Evolutionary conservation across 2,113 vertebrate genomes (phyloP), one percentile per base, ranked within the genome.

Genomic region (Oenanthe oenanthe): DNA sequence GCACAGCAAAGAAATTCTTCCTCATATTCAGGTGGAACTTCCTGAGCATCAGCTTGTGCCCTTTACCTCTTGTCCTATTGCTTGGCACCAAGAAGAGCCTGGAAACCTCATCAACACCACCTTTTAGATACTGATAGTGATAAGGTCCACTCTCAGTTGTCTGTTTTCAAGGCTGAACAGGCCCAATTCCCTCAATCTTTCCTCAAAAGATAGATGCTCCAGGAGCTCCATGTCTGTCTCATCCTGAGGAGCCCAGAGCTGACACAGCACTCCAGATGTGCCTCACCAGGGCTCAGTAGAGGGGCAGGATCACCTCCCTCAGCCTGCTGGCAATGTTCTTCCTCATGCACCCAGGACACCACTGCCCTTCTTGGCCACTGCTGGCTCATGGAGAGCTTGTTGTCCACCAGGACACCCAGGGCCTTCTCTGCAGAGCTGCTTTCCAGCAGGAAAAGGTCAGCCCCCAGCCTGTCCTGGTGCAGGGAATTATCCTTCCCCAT

Each of bases 271-370:
- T 54, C 24, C 29, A 67, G 3, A 29, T 29, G 16, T 26, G 19
- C 45, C 29, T 9, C 17, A 31, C 13, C 9, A 67, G 29, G 29
- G 13, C 29, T 54, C 17, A 40, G 47, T 4, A 53, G n/a, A 75
- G n/a, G 16, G 20, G 3, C 54, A 48, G 47, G 62, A 82, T 54
- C 77, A 54, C 2, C 2, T 42, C 12, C 20, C 47, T 61, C 1
- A 0, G 1, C 13, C 40, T 34, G 20, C 9, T 53, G 47, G 7
- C n/a, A 34, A 2, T 22, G 29, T 0, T 42, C 7, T 68, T 54
- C 29, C 7, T 34, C 22, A 48, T 10, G 17, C 12, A 61, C 8
- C 9, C 13, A 15, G 40, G 14, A 34, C 2, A 47, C 3, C 54
- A 15, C 1, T 31, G 45, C 7, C 29, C n/a, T 31, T 47, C 47